phyloP scores from a whole-genome alignment of 2,113 vertebrate genomes.

The Crotalus horridus region DNA sequence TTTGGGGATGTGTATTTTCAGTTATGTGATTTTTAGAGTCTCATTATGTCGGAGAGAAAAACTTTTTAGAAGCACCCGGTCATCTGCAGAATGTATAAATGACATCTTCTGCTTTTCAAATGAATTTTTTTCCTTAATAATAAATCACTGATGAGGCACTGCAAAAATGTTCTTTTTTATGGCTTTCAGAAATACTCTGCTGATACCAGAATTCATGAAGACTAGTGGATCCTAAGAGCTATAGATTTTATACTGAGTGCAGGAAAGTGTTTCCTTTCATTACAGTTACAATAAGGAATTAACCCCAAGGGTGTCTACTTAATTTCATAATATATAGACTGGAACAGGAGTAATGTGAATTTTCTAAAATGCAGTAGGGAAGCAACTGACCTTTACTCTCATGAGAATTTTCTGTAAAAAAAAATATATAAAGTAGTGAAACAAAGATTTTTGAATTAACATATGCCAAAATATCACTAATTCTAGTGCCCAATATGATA shows the following conservation, averaged over 20 bases:
- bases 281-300: conserved; percentile 82
- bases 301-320: conserved; percentile 80
- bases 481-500: conserved; percentile 31
- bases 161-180: conserved; percentile 71
- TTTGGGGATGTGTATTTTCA: neutral
- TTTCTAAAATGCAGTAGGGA: conserved; percentile 76
- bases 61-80: conserved; percentile 7
- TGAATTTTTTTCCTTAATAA: conserved; percentile 63
- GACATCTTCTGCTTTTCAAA: conserved; percentile 65
- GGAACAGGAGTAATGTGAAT: conserved; percentile 74
- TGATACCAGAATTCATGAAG: conserved; percentile 72
- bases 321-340: conserved; percentile 85
- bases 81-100: conserved; percentile 72
- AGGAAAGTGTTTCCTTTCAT: conserved; percentile 82
- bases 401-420: conserved; percentile 72
- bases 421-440: conserved; percentile 50
- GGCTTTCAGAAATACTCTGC: conserved; percentile 64
- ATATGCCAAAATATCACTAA: conserved; percentile 58
- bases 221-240: conserved; percentile 79
- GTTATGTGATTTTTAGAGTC: neutral
- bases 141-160: conserved; percentile 75
- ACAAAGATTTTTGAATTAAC: conserved; percentile 69
- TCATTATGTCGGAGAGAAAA: neutral
- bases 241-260: conserved; percentile 77
- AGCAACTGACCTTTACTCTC: conserved; percentile 76